Evolutionary conservation across 2,113 vertebrate genomes (phyloP).

Genomic region (Erpornis zantholeuca): DNA sequence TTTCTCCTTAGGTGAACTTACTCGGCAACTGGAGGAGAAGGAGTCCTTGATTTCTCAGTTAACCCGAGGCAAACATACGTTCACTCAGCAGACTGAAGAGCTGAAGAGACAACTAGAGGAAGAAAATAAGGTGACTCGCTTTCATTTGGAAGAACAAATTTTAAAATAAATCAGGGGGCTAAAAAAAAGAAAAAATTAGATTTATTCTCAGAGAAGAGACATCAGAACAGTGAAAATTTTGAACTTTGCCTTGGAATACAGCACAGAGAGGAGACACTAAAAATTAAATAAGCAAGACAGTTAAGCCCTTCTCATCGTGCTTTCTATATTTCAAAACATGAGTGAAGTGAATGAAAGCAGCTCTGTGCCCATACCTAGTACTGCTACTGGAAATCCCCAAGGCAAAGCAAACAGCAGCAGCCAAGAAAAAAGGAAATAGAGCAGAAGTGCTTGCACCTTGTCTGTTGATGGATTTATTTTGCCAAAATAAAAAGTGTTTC

Average conservation of each 20-base stretch:
- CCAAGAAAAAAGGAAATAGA: background rate
- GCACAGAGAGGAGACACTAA: background rate
- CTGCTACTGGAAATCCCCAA: background rate
- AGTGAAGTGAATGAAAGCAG: background rate
- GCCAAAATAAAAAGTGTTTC: too few relatives aligned
- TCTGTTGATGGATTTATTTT: background rate
- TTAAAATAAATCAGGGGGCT: background rate
- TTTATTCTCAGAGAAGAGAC: background rate
- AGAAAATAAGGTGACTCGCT: conserved; percentile 42
- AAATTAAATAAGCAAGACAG: background rate
- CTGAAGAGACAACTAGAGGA: conserved; percentile 52
- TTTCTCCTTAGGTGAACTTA: background rate
- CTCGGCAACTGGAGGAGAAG: conserved; percentile 24
- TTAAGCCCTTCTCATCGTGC: background rate
- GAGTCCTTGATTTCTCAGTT: conserved; percentile 43
- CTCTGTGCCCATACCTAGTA: background rate
- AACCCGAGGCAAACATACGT: conserved; percentile 31
- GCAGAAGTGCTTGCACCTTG: background rate
- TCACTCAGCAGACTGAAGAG: conserved; percentile 47
- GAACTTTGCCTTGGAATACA: background rate
- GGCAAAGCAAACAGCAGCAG: background rate
- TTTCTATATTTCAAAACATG: background rate
- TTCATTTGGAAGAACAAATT: background rate
- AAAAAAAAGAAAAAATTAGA: background rate
- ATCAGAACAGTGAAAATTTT: background rate